Percentiles rank a stretch among this genome's conserved stretches.
Evolutionary conservation across 2,113 vertebrate genomes (phyloP).

Genomic region (Elachura formosa): DNA sequence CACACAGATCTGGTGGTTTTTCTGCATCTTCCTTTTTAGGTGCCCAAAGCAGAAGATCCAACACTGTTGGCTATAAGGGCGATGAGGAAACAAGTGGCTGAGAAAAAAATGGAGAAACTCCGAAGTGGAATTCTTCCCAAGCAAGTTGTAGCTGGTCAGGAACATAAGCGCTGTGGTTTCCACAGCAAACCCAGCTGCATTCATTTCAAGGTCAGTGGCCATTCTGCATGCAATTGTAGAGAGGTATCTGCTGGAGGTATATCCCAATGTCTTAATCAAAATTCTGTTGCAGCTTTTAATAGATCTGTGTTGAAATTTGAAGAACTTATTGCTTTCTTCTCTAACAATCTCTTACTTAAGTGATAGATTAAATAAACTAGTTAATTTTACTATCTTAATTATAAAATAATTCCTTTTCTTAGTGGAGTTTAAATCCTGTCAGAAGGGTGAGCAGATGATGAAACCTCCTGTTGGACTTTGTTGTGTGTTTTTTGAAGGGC

Average conservation of each 20-base stretch:
- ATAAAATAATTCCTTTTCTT: not conserved
- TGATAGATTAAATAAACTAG: not conserved
- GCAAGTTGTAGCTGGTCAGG: slow-evolving; percentile 58
- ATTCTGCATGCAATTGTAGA: not conserved
- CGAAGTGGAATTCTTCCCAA: slow-evolving; percentile 28
- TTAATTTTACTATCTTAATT: not conserved
- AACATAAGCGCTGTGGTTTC: slow-evolving; percentile 75
- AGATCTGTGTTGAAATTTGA: not conserved
- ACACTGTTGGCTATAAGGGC: slow-evolving; percentile 4
- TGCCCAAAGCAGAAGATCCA: slow-evolving; percentile 23
- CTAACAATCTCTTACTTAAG: not conserved
- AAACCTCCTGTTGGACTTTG: not conserved
- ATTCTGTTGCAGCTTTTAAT: not conserved
- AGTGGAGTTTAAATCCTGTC: not conserved
- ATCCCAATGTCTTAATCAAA: not conserved
- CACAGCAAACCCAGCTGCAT: slow-evolving; percentile 84
- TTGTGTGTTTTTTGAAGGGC: not conserved
- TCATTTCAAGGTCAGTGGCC: slow-evolving; percentile 82
- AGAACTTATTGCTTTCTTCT: not conserved
- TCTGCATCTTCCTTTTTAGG: slow-evolving; percentile 6
- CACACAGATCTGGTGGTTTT: not conserved
- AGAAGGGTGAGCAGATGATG: not conserved
- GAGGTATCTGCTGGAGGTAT: not conserved
- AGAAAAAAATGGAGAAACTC: not conserved
- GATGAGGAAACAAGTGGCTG: slow-evolving; percentile 51